Evolutionary conservation across 2,888 invertebrate genomes (phyloP), one percentile per base, ranked within the genome.

Genomic region (Drosophila macrothrix): DNA sequence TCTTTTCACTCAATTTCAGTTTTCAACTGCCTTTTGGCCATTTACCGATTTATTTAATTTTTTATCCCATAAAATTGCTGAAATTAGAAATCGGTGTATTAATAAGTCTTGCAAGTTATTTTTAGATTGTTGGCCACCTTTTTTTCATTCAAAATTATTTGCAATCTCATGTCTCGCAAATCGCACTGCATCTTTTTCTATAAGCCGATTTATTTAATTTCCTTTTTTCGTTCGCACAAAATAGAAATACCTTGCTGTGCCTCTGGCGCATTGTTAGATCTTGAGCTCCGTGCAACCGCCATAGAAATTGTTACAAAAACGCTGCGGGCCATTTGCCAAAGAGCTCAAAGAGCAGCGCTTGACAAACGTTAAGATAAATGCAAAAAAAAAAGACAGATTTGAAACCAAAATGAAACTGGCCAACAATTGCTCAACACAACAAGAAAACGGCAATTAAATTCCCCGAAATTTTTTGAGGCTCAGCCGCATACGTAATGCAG

Each of bases 281-380:
- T 78, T 76, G 67, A 74, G 74, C 16, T 41, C 62, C 84, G 88
- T 78, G 66, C 80, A 83, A 78, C 72, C 84, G 61, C 73, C 56
- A 73, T 67, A 61, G 67, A 80, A 82, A 84, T 49, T 43, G 68
- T n/a, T 60, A 89, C 76, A 84, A 88, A 73, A 75, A 87, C 90
- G 39, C 88, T 72, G 88, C 88, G 62, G 85, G 90, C 74, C 88
- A 84, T 82, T 83, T 87, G 90, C 70, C 74, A 83, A 81, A 64
- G 50, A 58, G 73, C 81, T 67, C 66, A 65, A 68, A 68, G 59
- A 59, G 43, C 28, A 19, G 58, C 59, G 56, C 58, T 67, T 80
- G 72, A 73, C 83, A 80, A 79, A 69, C 67, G 67, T 66, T 82
- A 58, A 59, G 62, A 70, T 67, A 69, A 65, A 56, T 63, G 73